Evolutionary conservation across 2,797 vertebrate genomes (phyloP).

Genomic region (Capromys pilorides): DNA sequence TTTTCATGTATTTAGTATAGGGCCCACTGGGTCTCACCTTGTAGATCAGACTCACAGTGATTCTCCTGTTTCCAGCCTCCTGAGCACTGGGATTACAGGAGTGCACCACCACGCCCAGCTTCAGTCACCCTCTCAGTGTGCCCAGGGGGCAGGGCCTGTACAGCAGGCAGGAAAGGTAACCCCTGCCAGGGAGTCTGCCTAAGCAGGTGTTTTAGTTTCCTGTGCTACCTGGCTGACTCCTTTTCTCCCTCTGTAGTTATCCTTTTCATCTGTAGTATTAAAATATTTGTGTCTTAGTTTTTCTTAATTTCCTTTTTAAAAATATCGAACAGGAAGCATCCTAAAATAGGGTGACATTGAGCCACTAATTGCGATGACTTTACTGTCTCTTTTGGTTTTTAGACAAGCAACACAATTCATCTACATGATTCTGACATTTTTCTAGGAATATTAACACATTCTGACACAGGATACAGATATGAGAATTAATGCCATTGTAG

Average conservation of each 20-base stretch:
- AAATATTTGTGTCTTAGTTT: background rate
- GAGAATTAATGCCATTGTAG: background rate
- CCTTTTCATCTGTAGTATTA: background rate
- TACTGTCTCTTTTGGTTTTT: background rate
- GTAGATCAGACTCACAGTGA: too few species aligned
- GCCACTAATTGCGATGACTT: background rate
- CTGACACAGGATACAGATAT: background rate
- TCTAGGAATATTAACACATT: background rate
- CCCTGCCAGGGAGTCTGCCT: too few species aligned
- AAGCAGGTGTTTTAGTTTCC: too few species aligned
- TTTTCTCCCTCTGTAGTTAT: background rate
- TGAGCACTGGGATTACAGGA: too few species aligned
- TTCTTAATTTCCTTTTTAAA: background rate
- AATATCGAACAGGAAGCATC: background rate
- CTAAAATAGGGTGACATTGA: background rate
- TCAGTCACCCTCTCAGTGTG: too few species aligned
- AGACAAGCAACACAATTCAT: constrained; percentile 7
- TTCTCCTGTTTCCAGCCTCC: too few species aligned
- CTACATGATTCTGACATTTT: constrained; percentile 34
- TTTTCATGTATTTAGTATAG: too few species aligned
- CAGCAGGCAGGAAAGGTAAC: too few species aligned
- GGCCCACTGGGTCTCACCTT: too few species aligned
- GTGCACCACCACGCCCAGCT: too few species aligned
- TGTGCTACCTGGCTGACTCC: too few species aligned
- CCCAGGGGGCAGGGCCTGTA: too few species aligned